phyloP scores from a whole-genome alignment of 2,113 vertebrate species.

The Larimichthys polyactis region DNA sequence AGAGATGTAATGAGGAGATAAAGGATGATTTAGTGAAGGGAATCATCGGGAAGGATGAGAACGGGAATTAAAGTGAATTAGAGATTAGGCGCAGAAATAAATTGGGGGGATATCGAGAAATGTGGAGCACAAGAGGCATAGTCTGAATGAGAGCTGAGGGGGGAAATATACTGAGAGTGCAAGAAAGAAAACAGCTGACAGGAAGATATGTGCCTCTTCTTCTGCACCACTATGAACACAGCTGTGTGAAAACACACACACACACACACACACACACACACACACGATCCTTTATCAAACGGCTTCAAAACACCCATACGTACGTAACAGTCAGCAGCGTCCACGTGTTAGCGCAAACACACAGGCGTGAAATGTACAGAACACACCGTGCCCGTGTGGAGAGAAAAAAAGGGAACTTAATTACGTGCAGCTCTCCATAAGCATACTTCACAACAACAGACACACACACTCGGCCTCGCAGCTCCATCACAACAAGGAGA shows the following conservation, averaged over 20 bases:
- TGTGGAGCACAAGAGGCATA: background rate
- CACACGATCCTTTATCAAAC: constrained; percentile 35
- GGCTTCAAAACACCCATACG: constrained; percentile 64
- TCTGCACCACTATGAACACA: constrained; percentile 47
- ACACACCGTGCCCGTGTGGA: constrained; percentile 18
- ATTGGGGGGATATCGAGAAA: background rate
- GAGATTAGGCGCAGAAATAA: constrained; percentile 6
- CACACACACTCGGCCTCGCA: constrained; percentile 10
- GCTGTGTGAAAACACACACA: constrained; percentile 58
- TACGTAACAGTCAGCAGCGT: constrained; percentile 34
- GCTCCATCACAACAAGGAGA: background rate
- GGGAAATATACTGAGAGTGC: constrained; percentile 22
- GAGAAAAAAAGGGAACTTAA: constrained; percentile 33
- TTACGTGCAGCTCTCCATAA: constrained; percentile 1
- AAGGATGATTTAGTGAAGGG: constrained; percentile 7
- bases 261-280: constrained; percentile 13
- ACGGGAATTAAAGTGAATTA: constrained; percentile 23
- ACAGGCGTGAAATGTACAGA: constrained; percentile 47
- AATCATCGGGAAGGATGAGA: constrained; percentile 20
- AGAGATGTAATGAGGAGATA: background rate
- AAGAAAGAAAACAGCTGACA: constrained; percentile 72
- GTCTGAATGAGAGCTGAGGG: background rate
- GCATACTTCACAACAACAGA: too few species aligned
- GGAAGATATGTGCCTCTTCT: constrained; percentile 61
- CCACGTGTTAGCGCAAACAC: constrained; percentile 46